Base-by-base conservation (phyloP, 2,888 invertebrate genomes). In the Falcaria lacertinaria region DNA sequence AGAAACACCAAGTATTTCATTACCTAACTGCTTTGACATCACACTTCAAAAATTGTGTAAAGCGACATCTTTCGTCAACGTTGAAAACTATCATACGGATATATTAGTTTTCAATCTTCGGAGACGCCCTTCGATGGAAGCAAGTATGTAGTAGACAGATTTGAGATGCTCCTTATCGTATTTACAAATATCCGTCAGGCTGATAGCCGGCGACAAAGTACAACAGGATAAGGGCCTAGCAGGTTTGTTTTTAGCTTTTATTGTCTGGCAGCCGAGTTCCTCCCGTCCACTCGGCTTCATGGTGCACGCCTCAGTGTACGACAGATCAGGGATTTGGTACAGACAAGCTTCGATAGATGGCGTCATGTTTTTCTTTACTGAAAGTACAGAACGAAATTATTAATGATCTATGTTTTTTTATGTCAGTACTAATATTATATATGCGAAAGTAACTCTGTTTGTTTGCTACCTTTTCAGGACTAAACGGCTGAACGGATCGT, bases 81-180 rank as follows among this genome's bases (percentile, higher is more conserved):
- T 1, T 4, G 13, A 8, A 39, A 42, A 60, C 44, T 55, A 22
- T 37, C 22, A 64, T 43, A 36, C 46, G 2, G 50, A 51, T 19
- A 70, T 45, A 43, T 67, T 65, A 4, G 64, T 54, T 48, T 78
- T 83, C 8, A 87, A 45, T 45, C 86, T 66, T 4, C 82, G 66
- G 17, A 87, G 54, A 37, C 87, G 71, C 8, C 87, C 85, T 52
- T 88, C 87, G 36, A 88, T 82, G 2, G 83, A 77, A 0, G 76
- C 60, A 0, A 87, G 53, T 54, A 80, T 73, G 42, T 56, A 69
- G 52, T 87, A 86, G 2, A 82, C 72, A 0, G 73, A 64, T 39
- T 74, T 71, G 2, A 88, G 59, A 44, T 83, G 66, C 3, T 73
- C 61, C 38, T 68, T 74, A 11, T 83, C 81, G 7, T 68, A 45